A percentile compares a stretch with the other conserved stretches of the same genome.
phyloP scores from a whole-genome alignment of 2,797 vertebrate species.

The Lepilemur ruficaudatus region DNA sequence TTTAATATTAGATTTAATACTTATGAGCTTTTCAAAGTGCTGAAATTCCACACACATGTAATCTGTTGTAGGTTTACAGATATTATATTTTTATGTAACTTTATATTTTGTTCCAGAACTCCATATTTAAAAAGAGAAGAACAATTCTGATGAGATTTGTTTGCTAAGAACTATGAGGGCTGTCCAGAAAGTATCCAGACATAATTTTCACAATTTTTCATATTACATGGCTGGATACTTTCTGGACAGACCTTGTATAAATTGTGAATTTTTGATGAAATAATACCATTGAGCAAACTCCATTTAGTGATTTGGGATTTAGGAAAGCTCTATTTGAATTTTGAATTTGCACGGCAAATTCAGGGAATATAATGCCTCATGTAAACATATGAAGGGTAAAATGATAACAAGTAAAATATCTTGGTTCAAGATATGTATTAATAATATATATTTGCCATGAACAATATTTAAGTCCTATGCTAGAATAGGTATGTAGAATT shows the following conservation, averaged over 20 bases:
- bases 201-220: too few relatives aligned
- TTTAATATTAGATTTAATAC: not conserved
- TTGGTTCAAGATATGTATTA: slow-evolving; percentile 35
- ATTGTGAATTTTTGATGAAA: not conserved
- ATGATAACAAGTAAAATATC: slow-evolving; percentile 1
- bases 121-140: not conserved
- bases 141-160: not conserved
- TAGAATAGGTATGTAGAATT: not conserved
- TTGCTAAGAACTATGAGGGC: not conserved
- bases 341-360: slow-evolving; percentile 36
- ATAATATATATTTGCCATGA: not conserved
- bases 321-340: slow-evolving; percentile 27
- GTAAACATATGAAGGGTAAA: not conserved
- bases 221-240: too few relatives aligned
- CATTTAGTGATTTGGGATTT: slow-evolving; percentile 26
- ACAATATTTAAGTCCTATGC: not conserved
- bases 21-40: not conserved
- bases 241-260: not conserved
- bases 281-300: not conserved
- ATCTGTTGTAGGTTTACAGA: not conserved
- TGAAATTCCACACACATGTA: not conserved
- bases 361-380: not conserved
- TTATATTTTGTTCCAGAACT: not conserved
- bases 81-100: not conserved
- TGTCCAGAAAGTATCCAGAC: too few relatives aligned